Evolutionary conservation across 2,888 invertebrate species (phyloP), one percentile per base, ranked within the genome.

Genomic region (Slavum lentiscoides): DNA sequence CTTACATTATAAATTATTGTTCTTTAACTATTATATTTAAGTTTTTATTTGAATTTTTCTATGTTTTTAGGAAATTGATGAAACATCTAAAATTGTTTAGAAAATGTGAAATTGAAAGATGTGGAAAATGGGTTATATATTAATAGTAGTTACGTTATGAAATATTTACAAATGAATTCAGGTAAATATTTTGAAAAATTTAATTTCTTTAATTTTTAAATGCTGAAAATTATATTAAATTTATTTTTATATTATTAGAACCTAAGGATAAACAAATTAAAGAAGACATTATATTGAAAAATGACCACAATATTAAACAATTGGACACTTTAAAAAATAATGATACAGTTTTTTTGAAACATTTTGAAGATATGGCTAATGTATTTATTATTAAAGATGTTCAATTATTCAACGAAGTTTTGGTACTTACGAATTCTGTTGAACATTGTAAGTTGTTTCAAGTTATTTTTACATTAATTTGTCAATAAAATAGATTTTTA

Each of bases 21-120:
- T 43, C 2, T 55, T 19, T 2, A 55, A 55, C 7, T 55, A 19
- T 3, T 5, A 7, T 19, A 55, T 55, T 19, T 30, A 11, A 53
- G 23, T 23, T 19, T 30, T 30, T 17, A 68, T 30, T 19, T 23
- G 23, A 13, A 23, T 21, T 49, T n/a, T n/a, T n/a, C n/a, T 64
- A 30, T 76, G 43, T 39, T 58, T 75, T 8, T 37, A 76, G 76
- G 76, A 76, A 53, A 49, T 69, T 21, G 69, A 61, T 69, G 69
- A 69, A 61, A 69, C 1, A 21, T 30, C 49, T 61, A 17, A 53
- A 23, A 61, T 21, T 68, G 58, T 49, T 37, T 76, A 61, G 49
- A 69, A n/a, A 61, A 76, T 53, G 64, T 69, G 0, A 76, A 69
- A 53, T 69, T 76, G 7, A 76, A 61, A 53, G 64, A 61, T 76